phyloP scores from a whole-genome alignment of 2,113 vertebrate species.

The Eretmochelys imbricata region DNA sequence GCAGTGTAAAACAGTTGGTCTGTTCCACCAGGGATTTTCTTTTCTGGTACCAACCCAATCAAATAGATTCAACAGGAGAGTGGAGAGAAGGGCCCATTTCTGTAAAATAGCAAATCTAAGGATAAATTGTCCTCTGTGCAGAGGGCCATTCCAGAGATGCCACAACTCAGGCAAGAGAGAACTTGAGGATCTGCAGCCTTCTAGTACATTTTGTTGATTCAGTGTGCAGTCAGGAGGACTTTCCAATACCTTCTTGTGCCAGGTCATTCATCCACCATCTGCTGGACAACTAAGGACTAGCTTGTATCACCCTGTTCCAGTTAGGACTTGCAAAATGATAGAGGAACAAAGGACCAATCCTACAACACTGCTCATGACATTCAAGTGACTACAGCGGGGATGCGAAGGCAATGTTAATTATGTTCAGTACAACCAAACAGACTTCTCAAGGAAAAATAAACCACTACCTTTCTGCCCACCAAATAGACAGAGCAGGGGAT shows the following conservation, averaged over 20 bases:
- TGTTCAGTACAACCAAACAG: neutral
- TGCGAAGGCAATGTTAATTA: neutral
- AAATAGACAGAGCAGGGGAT: neutral
- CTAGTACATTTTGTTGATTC: neutral
- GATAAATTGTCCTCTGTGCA: slow-evolving; percentile 33
- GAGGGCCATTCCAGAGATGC: neutral
- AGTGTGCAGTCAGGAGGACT: neutral
- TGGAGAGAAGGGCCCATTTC: neutral
- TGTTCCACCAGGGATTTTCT: slow-evolving; percentile 55
- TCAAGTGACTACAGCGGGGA: neutral
- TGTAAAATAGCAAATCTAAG: neutral
- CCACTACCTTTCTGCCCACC: neutral
- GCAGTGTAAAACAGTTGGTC: slow-evolving; percentile 39
- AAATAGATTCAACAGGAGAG: neutral
- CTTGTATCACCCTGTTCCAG: neutral
- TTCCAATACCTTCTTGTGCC: neutral
- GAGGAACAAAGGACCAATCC: neutral
- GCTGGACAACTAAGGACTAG: neutral
- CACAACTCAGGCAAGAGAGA: neutral
- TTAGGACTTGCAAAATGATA: neutral
- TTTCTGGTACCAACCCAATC: slow-evolving; percentile 15
- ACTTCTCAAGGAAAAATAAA: neutral
- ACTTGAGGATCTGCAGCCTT: neutral
- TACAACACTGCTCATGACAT: neutral
- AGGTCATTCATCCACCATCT: neutral